Evolutionary conservation across 2,888 invertebrate genomes (phyloP), one percentile per base, ranked within the genome.

Genomic region (Himalopsyche tibetana): DNA sequence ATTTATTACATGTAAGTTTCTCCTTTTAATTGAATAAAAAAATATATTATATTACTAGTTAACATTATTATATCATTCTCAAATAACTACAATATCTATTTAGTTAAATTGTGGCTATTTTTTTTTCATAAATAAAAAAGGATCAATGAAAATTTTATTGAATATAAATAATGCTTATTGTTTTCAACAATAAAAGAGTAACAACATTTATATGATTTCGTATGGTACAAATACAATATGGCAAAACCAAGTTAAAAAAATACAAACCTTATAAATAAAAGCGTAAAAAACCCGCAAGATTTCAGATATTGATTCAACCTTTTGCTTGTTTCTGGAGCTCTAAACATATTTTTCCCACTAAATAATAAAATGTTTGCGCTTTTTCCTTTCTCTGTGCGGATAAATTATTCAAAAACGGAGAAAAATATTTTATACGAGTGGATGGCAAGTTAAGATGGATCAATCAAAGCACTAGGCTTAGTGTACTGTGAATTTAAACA

Each of bases 391-490:
- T 55, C 80, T 79, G 55, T 55, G 84, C 36, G 51, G 80, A 11
- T 84, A 69, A 84, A 84, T 84, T 84, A 84, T 84, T 84, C 74
- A 84, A 84, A 84, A 84, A 79, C 55, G 84, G 38, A 19, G 80
- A 84, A 55, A 84, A 79, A 80, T 74, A 40, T 51, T 51, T 15
- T 51, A 51, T 45, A 38, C 38, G 40, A 40, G 83, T 63, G 55
- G 9, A 55, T 55, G 36, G 12, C 82, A 12, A 28, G 19, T 15
- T 40, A 40, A 55, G 28, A 15, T 40, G 56, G 55, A 56, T 82
- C 19, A 82, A 36, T 36, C 40, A 82, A 55, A 28, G 5, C 63
- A 55, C 36, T 17, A 28, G 63, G 63, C 28, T 63, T 63, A 63
- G 63, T 63, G 63, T 63, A 19, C 63, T 63, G 63, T n/a, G 28